These are phyloP conservation scores for Trissolcus japonicus DNA, from an alignment of 2,888 invertebrate species.

Conservation along the genomic window DNA sequence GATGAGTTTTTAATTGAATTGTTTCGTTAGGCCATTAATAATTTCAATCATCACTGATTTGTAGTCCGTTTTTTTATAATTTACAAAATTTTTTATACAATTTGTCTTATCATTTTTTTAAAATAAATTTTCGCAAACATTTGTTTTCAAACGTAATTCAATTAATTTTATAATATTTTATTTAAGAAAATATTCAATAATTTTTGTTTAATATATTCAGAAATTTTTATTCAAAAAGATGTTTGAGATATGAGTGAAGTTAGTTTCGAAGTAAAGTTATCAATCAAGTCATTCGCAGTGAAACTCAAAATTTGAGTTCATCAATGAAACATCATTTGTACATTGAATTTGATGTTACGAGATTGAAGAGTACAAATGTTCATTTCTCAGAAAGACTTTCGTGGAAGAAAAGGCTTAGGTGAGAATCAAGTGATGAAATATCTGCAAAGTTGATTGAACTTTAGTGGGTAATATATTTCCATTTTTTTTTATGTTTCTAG, in stretches of 20 bases:
- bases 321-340: slow-evolving; percentile 33
- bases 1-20: slow-evolving; percentile 31
- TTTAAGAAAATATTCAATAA: too few species aligned
- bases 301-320: slow-evolving; percentile 33
- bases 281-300: slow-evolving; percentile 39
- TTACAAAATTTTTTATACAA: neutral
- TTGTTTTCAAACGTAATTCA: too few species aligned
- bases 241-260: slow-evolving; percentile 32
- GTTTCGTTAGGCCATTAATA: neutral
- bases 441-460: neutral
- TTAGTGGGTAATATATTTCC: neutral
- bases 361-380: slow-evolving; percentile 31
- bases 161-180: too few species aligned
- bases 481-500: too few species aligned
- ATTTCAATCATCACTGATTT: neutral
- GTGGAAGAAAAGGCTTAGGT: neutral
- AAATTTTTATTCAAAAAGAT: neutral
- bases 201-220: neutral
- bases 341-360: slow-evolving; percentile 4
- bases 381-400: slow-evolving; percentile 27
- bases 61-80: neutral
- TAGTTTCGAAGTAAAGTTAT: slow-evolving; percentile 30
- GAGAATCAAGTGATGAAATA: too few species aligned
- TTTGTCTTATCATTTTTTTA: slow-evolving; percentile 4
- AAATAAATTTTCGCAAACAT: neutral